phyloP scores from a whole-genome alignment of 2,113 vertebrate genomes.

The Esox niger region DNA sequence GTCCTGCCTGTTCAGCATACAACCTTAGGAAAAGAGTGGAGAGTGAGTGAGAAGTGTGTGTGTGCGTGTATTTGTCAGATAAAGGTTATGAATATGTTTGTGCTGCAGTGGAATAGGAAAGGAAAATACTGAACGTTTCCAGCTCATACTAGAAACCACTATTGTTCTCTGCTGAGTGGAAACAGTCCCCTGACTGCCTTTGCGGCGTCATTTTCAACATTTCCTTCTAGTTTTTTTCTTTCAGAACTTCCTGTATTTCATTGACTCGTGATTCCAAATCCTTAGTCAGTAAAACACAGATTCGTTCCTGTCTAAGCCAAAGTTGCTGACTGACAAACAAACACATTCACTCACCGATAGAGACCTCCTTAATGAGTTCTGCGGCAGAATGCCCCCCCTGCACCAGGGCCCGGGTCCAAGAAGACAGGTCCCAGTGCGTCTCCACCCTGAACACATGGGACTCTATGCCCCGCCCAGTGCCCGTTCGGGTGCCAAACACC shows the following conservation, averaged over 20 bases:
- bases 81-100: slow-evolving; percentile 27
- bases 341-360: slow-evolving; percentile 69
- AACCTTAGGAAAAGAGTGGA: slow-evolving; percentile 69
- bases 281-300: neutral
- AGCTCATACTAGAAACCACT: slow-evolving; percentile 38
- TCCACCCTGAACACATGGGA: slow-evolving; percentile 91
- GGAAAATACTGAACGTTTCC: slow-evolving; percentile 29
- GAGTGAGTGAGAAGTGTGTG: neutral
- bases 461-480: slow-evolving; percentile 89
- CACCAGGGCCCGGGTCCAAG: slow-evolving; percentile 89
- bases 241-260: neutral
- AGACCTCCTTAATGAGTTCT: slow-evolving; percentile 90
- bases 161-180: slow-evolving; percentile 57
- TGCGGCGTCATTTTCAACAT: slow-evolving; percentile 27
- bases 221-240: neutral
- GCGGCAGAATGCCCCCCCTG: slow-evolving; percentile 88
- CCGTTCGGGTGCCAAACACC: slow-evolving; percentile 88
- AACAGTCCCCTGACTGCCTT: slow-evolving; percentile 44
- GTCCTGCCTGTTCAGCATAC: slow-evolving; percentile 82
- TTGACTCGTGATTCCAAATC: neutral
- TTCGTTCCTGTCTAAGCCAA: no score
- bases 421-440: slow-evolving; percentile 91
- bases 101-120: slow-evolving; percentile 29
- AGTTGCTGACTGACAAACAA: neutral
- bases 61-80: slow-evolving; percentile 11